A percentile compares a stretch with the other conserved stretches of the same genome.
These are phyloP conservation scores for Taenaris catops DNA, from an alignment of 2,888 invertebrate species.

Conservation along the genomic window DNA sequence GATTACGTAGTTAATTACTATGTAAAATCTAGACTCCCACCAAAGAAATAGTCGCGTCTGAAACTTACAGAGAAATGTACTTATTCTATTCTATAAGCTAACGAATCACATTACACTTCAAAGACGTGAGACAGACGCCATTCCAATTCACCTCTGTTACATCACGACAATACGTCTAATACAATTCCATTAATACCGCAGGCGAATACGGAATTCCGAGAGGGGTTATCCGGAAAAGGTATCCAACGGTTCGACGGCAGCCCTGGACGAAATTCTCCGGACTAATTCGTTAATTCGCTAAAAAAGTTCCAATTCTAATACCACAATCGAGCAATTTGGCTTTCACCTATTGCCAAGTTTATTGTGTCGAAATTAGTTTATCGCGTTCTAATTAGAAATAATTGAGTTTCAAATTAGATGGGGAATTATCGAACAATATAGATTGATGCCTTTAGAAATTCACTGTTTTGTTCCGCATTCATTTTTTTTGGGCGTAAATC, in stretches of 20 bases:
- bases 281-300: slow-evolving; percentile 64
- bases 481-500: not conserved
- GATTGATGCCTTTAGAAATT: slow-evolving; percentile 4
- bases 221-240: slow-evolving; percentile 7
- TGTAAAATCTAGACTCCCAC: too few relatives aligned
- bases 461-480: not conserved
- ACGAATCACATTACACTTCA: slow-evolving; percentile 2
- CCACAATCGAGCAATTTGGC: slow-evolving; percentile 41
- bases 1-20: too few relatives aligned
- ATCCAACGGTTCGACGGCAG: slow-evolving; percentile 24
- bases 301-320: slow-evolving; percentile 46
- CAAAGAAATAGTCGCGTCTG: too few relatives aligned
- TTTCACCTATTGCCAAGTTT: slow-evolving; percentile 48
- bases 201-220: slow-evolving; percentile 27
- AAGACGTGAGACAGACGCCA: slow-evolving; percentile 4
- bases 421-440: slow-evolving; percentile 14
- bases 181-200: slow-evolving; percentile 38
- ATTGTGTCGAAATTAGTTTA: slow-evolving; percentile 15
- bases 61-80: too few relatives aligned
- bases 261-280: slow-evolving; percentile 40
- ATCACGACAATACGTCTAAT: slow-evolving; percentile 8
- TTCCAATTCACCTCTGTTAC: slow-evolving; percentile 6
- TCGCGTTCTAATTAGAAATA: slow-evolving; percentile 11
- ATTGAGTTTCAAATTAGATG: slow-evolving; percentile 19
- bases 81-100: too few relatives aligned